Conservation (phyloP, 2,888 invertebrate species). For the Cancer borealis region DNA sequence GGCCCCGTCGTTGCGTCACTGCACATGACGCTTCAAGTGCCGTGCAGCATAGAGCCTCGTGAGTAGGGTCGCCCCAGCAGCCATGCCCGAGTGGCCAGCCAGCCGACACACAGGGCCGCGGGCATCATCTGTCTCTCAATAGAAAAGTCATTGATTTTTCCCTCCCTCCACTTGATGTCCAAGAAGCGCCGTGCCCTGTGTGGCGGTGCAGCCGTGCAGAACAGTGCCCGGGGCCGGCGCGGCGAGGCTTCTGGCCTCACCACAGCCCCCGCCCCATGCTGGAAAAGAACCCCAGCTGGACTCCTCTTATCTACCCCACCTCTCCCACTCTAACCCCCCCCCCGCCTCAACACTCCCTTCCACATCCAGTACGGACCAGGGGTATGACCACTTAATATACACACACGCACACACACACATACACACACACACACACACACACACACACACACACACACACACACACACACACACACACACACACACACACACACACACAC, state of each 20-base stretch:
- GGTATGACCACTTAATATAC: too few species aligned
- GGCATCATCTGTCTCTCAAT: slow-evolving; percentile 55
- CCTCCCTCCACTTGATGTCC: slow-evolving; percentile 28
- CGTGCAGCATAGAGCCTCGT: not conserved
- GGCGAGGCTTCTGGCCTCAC: not conserved
- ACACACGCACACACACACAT: too few species aligned
- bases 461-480: too few species aligned
- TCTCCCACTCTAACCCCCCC: too few species aligned
- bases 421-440: too few species aligned
- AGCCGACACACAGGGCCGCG: not conserved
- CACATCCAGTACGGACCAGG: too few species aligned
- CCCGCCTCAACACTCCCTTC: too few species aligned
- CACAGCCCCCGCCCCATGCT: not conserved
- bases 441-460: too few species aligned
- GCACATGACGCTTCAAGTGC: not conserved
- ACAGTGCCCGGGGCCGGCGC: not conserved
- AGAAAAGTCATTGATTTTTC: slow-evolving; percentile 49
- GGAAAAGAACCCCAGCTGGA: too few species aligned
- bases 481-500: too few species aligned
- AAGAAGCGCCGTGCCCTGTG: slow-evolving; percentile 25
- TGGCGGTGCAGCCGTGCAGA: slow-evolving; percentile 40
- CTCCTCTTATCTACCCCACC: too few species aligned
- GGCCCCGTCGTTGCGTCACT: not conserved
- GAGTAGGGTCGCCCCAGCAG: not conserved
- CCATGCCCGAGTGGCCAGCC: not conserved